Evolutionary conservation across 2,888 invertebrate genomes (phyloP), one percentile per base, ranked within the genome.

Genomic region (Phyllotreta striolata): DNA sequence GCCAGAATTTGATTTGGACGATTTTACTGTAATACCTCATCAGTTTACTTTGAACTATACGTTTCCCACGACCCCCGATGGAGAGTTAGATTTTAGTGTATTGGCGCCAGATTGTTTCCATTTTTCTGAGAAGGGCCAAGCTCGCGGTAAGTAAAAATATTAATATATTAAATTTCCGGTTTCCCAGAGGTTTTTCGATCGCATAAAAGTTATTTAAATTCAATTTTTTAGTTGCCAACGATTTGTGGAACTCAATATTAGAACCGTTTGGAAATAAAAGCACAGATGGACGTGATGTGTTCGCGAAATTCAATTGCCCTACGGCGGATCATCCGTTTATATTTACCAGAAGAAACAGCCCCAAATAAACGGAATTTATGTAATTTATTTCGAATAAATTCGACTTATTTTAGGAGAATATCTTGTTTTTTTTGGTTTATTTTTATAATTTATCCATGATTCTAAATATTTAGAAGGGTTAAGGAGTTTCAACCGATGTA

Each of bases 91-190:
- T 76, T 80, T 81, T 41, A 78, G 83, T 0, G 86, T 82, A 74
- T 76, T 87, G 52, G 85, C 88, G 0, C 76, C 78, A 40, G 89
- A 89, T 74, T 89, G 89, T 74, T 89, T 89, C 70, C 89, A 89
- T 74, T 78, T 87, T 5, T 87, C 86, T 68, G 88, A 89, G 74
- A 86, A 84, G 70, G 82, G 83, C 10, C 84, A 87, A 66, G 86
- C 87, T 1, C 74, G 79, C 78, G 81, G 87, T 87, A 78, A 80
- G 78, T 57, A 47, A 9, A 14, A 13, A 13, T 46, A 46, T 5
- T 4, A 10, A 7, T 39, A 13, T 44, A 10, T 44, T 3, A 10
- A 52, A 1, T 41, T 9, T 39, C 24, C 24, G 6, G 35, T 0
- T 39, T 40, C 6, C 1, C 1, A 14, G 13, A 39, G 7, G 9